Conservation (phyloP, 2,888 invertebrate genomes). For the Parthenolecanium corni region DNA sequence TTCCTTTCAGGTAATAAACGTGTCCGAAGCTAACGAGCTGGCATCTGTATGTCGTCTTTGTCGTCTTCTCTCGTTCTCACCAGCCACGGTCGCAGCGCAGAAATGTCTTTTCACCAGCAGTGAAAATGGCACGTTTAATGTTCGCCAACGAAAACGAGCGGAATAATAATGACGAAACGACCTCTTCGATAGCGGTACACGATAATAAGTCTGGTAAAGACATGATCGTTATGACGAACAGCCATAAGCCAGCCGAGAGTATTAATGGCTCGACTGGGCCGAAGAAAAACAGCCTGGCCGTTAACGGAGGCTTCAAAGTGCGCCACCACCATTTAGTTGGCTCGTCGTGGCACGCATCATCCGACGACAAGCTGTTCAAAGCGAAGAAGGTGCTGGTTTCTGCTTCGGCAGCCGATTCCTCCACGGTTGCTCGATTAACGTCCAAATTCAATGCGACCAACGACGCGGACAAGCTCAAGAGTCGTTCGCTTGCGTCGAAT, state of each 20-base stretch:
- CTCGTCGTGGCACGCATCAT: neutral
- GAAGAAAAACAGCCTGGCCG: neutral
- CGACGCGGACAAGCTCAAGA: constrained; percentile 28
- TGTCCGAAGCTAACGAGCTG: too few species aligned
- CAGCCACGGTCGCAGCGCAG: too few species aligned
- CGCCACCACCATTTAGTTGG: neutral
- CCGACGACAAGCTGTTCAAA: constrained; percentile 13
- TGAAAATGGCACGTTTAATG: constrained; percentile 4
- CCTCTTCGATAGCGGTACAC: neutral
- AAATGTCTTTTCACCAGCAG: too few species aligned
- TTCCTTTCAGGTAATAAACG: too few species aligned
- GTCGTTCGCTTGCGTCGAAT: too few species aligned
- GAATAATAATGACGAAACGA: neutral
- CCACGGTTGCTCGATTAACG: constrained; percentile 33
- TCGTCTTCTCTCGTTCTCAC: too few species aligned
- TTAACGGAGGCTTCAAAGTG: neutral
- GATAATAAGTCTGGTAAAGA: neutral
- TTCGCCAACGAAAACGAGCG: neutral
- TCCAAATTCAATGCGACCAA: constrained; percentile 34
- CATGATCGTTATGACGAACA: neutral
- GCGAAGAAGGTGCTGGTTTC: constrained; percentile 29
- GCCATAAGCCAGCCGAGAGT: neutral
- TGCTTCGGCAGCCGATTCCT: too few species aligned
- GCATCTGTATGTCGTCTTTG: too few species aligned
- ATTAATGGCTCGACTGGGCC: neutral